Percentiles rank a stretch among this genome's conserved stretches.
Evolutionary conservation across 2,888 invertebrate genomes (phyloP).

Genomic region (Leptinotarsa haldemani): DNA sequence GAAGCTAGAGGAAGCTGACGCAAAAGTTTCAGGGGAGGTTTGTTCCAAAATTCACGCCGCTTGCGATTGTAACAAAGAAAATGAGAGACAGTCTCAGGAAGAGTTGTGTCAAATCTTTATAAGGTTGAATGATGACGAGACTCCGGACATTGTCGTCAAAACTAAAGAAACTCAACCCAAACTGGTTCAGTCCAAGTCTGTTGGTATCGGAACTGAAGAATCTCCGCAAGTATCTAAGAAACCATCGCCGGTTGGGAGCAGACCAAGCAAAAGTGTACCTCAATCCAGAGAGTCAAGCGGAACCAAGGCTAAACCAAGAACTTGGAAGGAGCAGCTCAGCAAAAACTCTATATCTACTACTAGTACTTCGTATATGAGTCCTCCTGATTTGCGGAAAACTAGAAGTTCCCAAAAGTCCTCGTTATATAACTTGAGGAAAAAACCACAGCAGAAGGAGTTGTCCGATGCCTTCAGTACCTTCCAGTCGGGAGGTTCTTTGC

Average conservation of each 20-base stretch:
- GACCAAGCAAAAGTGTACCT: background rate
- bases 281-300: background rate
- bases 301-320: conserved; percentile 40
- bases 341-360: conserved; percentile 57
- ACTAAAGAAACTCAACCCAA: conserved; percentile 21
- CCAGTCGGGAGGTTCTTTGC: conserved; percentile 6
- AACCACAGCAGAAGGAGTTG: conserved; percentile 52
- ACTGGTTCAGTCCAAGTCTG: conserved; percentile 4
- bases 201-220: conserved; percentile 27
- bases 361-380: conserved; percentile 63
- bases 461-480: conserved; percentile 31
- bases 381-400: conserved; percentile 55
- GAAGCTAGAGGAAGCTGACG: conserved; percentile 9
- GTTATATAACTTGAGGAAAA: conserved; percentile 49
- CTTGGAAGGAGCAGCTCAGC: conserved; percentile 60
- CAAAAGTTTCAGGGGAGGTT: background rate
- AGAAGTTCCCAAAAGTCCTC: conserved; percentile 36
- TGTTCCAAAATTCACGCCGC: conserved; percentile 41
- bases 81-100: conserved; percentile 41
- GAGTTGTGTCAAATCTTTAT: conserved; percentile 62
- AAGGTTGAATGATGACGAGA: conserved; percentile 57
- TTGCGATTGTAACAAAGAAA: conserved; percentile 51
- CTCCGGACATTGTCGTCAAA: conserved; percentile 55
- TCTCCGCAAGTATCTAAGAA: conserved; percentile 9
- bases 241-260: background rate